Evolutionary conservation across 2,888 invertebrate species (phyloP).

Genomic region (Hypena proboscidalis): DNA sequence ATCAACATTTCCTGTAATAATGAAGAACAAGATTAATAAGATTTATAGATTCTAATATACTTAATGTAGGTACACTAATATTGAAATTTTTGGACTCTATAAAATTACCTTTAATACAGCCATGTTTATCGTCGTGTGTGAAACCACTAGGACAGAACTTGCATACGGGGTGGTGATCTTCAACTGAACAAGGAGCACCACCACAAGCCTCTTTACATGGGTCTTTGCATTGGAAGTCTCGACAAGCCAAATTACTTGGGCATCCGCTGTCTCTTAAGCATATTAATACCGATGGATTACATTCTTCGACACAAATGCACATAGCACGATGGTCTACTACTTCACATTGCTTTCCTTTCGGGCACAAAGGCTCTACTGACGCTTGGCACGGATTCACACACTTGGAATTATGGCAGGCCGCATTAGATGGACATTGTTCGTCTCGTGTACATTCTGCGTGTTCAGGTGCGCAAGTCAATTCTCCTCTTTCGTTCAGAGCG

Average conservation of each 20-base stretch:
- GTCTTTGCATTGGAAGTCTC: conserved; percentile 95
- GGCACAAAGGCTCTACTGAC: conserved; percentile 88
- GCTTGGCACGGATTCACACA: conserved; percentile 95
- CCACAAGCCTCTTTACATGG: conserved; percentile 95
- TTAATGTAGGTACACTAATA: conserved; percentile 60
- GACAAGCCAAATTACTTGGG: conserved; percentile 93
- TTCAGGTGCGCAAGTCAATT: conserved; percentile 94
- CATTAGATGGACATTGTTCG: conserved; percentile 94
- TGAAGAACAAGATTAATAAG: conserved; percentile 83
- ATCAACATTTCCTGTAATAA: conserved; percentile 84
- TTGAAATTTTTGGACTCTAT: conserved; percentile 36
- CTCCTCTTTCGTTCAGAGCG: conserved; percentile 94
- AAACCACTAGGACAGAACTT: conserved; percentile 98
- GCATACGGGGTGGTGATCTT: conserved; percentile 97
- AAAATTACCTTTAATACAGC: conserved; percentile 97
- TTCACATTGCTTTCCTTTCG: conserved; percentile 93
- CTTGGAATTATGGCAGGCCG: conserved; percentile 92
- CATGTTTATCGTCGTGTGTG: conserved; percentile 95
- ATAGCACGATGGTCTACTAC: conserved; percentile 94
- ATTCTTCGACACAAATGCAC: conserved; percentile 95
- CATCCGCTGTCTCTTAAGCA: conserved; percentile 96
- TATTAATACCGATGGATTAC: conserved; percentile 93
- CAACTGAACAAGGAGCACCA: conserved; percentile 96
- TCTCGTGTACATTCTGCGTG: conserved; percentile 91
- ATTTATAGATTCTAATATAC: conserved; percentile 74